A percentile compares a stretch with the other conserved stretches of the same genome.
Evolutionary conservation across 2,113 vertebrate genomes (phyloP).

Genomic region (Aplodontia rufa): DNA sequence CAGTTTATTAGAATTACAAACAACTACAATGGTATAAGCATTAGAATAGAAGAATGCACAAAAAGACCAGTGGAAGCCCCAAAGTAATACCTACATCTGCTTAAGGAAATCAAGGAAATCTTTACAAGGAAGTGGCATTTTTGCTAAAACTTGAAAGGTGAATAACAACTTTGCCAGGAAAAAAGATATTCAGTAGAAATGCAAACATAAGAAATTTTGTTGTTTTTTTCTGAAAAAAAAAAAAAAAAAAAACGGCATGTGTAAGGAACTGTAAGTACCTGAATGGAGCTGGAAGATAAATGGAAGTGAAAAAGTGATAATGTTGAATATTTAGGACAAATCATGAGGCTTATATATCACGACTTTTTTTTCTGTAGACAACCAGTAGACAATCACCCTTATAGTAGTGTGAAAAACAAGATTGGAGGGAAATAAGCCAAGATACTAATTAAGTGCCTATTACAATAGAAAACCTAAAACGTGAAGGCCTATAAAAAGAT

Average conservation of each 20-base stretch:
- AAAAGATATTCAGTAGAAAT: slow-evolving; percentile 1
- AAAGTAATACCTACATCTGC: neutral
- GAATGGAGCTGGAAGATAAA: neutral
- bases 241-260: neutral
- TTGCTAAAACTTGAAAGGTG: slow-evolving; percentile 18
- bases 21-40: neutral
- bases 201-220: neutral
- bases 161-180: neutral
- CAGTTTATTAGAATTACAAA: neutral
- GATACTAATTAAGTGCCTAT: neutral
- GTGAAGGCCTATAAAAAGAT: neutral
- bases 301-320: neutral
- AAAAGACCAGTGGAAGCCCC: neutral
- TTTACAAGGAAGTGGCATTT: neutral
- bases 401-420: neutral
- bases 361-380: neutral
- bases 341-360: neutral
- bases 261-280: neutral
- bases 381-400: neutral
- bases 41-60: neutral
- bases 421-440: neutral
- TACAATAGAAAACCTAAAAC: neutral
- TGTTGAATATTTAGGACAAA: neutral
- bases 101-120: neutral
- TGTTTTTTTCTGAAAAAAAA: slow-evolving; percentile 11